Percentiles rank a stretch among this genome's conserved stretches.
phyloP scores from a whole-genome alignment of 2,797 vertebrate genomes.

The Dryobates pubescens region DNA sequence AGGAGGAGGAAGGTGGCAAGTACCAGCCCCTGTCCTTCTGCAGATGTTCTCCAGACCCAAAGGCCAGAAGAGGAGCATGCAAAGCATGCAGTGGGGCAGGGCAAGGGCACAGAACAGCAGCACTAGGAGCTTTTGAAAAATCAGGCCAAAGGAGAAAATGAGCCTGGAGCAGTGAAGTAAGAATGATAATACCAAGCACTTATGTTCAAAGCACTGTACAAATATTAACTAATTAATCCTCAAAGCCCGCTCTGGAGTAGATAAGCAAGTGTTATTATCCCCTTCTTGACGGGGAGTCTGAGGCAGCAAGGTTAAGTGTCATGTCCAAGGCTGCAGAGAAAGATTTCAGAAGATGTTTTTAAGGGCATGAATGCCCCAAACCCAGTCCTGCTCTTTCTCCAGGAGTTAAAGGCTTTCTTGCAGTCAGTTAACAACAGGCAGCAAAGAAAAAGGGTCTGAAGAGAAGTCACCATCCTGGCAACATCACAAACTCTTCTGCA shows the following conservation, averaged over 20 bases:
- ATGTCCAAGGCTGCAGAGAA: conserved; percentile 3
- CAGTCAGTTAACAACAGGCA: not conserved
- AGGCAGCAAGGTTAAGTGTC: conserved; percentile 65
- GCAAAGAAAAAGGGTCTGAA: not conserved
- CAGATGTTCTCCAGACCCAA: not conserved
- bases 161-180: conserved; percentile 58
- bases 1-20: not conserved
- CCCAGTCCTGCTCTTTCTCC: not conserved
- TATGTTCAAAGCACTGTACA: conserved; percentile 74
- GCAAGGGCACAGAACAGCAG: not conserved
- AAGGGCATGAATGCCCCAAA: not conserved
- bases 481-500: not conserved
- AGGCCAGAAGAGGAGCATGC: fast-evolving
- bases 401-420: not conserved
- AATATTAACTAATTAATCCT: conserved; percentile 77
- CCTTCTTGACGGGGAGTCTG: conserved; percentile 38
- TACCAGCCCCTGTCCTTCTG: not conserved
- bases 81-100: not conserved
- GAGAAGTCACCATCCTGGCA: not conserved
- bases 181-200: conserved; percentile 67
- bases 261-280: conserved; percentile 74
- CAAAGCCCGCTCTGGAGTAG: conserved; percentile 66
- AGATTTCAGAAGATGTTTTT: conserved; percentile 4
- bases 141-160: conserved; percentile 58
- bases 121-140: not conserved